Base-by-base conservation (phyloP, 2,113 vertebrate genomes). In the Cercocebus atys region DNA sequence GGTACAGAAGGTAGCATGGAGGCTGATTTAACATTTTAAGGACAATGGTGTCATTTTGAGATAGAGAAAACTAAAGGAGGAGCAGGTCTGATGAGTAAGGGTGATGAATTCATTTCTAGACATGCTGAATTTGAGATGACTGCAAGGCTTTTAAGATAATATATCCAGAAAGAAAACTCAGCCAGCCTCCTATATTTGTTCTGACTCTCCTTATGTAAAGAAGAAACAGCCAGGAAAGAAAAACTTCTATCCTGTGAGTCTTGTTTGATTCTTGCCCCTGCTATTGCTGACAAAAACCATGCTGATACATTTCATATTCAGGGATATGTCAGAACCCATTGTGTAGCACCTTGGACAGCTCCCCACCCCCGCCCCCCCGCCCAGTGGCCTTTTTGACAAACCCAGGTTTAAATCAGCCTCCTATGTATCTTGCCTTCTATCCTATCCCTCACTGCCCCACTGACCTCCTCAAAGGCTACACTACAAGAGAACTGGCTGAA, bases 371-470 rank as follows among this genome's bases (percentile, higher is more conserved):
- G 0, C 64, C 10, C 0, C 64, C 73, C 14, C 64, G 43, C 43
- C 11, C 0, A 0, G 11, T 5, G 0, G 20, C 23, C 11, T 3
- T 12, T 2, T 10, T 47, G 8, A 38, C 47, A 78, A 17, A 68
- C 5, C 47, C 0, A 16, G 5, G 8, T 18, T 47, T 47, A n/a
- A 50, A 20, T 43, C 30, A 4, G 14, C 23, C 35, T 40, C 1
- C 59, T 11, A 4, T 6, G 32, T 7, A 6, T 55, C 82, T 43
- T 61, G 45, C n/a, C 22, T 73, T 32, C 82, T 80, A 6, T 25
- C 6, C 27, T 66, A 23, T 17, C 16, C 27, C 52, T 35, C 30
- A 25, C 32, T 64, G 80, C 25, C 55, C 61, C 57, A 3, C 22
- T 70, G n/a, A 27, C 11, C 30, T 73, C 40, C 30, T 45, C n/a